Conservation (phyloP, 2,113 vertebrate species). For the Nothoprocta perdicaria region DNA sequence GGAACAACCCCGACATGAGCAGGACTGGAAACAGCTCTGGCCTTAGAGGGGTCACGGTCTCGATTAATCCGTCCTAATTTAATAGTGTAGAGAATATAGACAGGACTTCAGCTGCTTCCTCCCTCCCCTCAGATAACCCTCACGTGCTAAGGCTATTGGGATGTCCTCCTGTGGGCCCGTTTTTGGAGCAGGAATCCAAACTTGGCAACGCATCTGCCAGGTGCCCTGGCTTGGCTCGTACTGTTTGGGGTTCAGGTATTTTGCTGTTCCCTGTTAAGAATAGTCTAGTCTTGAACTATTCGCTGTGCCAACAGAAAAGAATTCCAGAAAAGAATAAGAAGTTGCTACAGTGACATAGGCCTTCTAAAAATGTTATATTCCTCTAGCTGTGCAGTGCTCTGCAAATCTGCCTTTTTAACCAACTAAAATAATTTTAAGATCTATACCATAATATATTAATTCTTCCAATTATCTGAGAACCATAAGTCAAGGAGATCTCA, state of each 20-base stretch:
- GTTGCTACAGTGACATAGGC: not conserved
- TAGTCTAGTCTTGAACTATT: not conserved
- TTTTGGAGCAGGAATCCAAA: not conserved
- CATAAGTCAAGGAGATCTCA: constrained; percentile 1
- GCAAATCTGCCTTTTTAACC: not conserved
- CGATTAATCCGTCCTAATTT: not conserved
- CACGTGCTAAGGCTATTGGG: not conserved
- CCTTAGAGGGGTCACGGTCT: not conserved
- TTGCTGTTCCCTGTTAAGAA: not conserved
- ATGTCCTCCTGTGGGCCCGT: not conserved
- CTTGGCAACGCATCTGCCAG: not conserved
- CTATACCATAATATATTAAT: constrained; percentile 48
- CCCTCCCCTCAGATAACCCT: not conserved
- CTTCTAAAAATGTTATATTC: constrained; percentile 2
- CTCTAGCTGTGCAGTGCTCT: not conserved
- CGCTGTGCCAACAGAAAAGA: not conserved
- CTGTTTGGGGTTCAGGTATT: not conserved
- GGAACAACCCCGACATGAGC: not conserved
- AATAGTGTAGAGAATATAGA: not conserved
- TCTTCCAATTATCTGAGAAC: constrained; percentile 36
- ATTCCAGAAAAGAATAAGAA: not conserved
- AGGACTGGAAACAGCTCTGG: not conserved
- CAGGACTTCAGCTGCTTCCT: not conserved
- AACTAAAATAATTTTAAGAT: constrained; percentile 39
- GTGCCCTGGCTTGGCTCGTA: not conserved